phyloP scores from a whole-genome alignment of 30 jellyfish, hydroid and myxozoan genomes.

The Aurelia sp. region DNA sequence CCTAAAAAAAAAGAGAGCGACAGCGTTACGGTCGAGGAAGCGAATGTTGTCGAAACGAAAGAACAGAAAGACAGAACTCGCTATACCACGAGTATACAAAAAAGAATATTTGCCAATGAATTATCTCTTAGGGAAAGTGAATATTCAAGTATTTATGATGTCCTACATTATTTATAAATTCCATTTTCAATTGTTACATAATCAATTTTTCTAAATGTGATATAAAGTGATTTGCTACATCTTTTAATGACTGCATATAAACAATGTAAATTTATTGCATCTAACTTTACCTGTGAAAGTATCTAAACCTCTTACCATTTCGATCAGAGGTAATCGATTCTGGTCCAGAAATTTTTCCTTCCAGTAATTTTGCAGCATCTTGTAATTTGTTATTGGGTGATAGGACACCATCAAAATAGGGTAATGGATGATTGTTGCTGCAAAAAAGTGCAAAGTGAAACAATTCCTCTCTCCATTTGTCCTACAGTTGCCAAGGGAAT shows the following conservation, averaged over 20 bases:
- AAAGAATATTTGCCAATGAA: too few relatives aligned
- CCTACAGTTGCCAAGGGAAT: too few relatives aligned
- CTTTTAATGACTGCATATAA: background rate
- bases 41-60: too few relatives aligned
- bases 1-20: constrained; percentile 47
- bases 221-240: background rate
- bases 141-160: too few relatives aligned
- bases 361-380: constrained; percentile 66
- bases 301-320: constrained; percentile 47
- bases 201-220: too few relatives aligned
- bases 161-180: too few relatives aligned
- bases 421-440: constrained; percentile 68
- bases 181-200: too few relatives aligned
- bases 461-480: background rate
- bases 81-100: too few relatives aligned
- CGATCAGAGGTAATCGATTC: constrained; percentile 87
- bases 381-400: constrained; percentile 80
- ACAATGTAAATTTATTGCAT: background rate
- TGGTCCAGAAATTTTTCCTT: constrained; percentile 90
- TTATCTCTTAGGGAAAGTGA: too few relatives aligned
- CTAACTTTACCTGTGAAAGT: background rate
- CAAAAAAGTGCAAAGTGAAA: background rate
- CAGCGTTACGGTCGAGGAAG: background rate
- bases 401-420: constrained; percentile 88
- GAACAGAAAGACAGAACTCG: too few relatives aligned